A percentile compares a stretch with the other conserved stretches of the same genome.
Conservation (phyloP, 2,888 invertebrate genomes). For the Anticlea derivata region DNA sequence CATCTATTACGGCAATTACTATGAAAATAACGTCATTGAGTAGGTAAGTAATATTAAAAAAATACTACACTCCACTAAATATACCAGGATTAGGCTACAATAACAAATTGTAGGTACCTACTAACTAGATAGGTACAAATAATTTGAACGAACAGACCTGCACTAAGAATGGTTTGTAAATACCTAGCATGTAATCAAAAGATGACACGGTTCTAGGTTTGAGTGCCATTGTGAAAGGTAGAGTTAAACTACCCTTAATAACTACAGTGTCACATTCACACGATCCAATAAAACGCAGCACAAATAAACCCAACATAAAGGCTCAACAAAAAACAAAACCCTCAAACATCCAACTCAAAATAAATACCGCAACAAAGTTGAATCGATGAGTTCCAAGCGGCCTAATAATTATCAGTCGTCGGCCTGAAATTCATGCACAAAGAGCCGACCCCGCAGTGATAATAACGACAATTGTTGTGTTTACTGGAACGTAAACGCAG, state of each 20-base stretch:
- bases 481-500: constrained; percentile 82
- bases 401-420: constrained; percentile 82
- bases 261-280: background rate
- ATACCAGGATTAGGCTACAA: too few relatives aligned
- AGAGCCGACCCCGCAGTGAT: constrained; percentile 81
- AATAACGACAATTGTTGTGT: constrained; percentile 84
- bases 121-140: background rate
- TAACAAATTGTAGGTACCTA: too few relatives aligned
- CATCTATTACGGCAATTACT: too few relatives aligned
- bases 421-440: constrained; percentile 84
- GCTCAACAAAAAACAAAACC: constrained; percentile 34
- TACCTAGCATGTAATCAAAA: too few relatives aligned
- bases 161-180: too few relatives aligned
- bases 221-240: too few relatives aligned
- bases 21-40: too few relatives aligned
- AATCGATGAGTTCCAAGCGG: constrained; percentile 73
- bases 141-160: background rate
- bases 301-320: constrained; percentile 31
- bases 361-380: constrained; percentile 73
- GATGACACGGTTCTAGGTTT: too few relatives aligned
- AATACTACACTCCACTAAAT: too few relatives aligned
- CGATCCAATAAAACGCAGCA: constrained; percentile 12
- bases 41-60: too few relatives aligned
- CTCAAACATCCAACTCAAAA: constrained; percentile 49
- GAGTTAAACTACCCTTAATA: background rate